Conservation (phyloP, 1,140 invertebrate species). For the Pogonomyrmex californicus region DNA sequence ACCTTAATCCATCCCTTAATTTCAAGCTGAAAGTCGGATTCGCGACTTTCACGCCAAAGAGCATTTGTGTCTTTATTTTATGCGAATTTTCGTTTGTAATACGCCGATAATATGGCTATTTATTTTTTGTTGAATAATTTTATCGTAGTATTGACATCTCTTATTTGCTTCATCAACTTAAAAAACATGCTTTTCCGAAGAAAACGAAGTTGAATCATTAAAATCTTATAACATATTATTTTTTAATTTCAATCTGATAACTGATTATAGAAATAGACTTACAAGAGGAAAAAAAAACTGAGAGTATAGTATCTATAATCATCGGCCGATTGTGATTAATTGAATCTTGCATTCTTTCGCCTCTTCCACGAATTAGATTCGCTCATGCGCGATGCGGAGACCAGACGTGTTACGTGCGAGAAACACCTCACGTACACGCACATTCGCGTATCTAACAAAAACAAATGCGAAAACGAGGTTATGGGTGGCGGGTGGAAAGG, state of each 20-base stretch:
- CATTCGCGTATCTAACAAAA: conserved; percentile 37
- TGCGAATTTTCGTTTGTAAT: neutral
- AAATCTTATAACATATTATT: no score
- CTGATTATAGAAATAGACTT: neutral
- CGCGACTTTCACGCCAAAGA: neutral
- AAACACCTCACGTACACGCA: conserved; percentile 28
- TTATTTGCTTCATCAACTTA: no score
- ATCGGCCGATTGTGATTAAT: neutral
- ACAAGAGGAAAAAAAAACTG: no score
- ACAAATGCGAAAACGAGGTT: conserved; percentile 50
- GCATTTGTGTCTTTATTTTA: neutral
- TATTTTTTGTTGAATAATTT: no score
- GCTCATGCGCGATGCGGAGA: neutral
- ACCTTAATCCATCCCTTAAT: neutral
- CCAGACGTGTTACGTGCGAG: conserved; percentile 7
- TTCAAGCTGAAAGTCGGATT: neutral
- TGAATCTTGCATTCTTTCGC: neutral
- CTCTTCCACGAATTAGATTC: conserved; percentile 12
- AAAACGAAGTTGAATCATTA: no score
- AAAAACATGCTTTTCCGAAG: no score
- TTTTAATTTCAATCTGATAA: no score
- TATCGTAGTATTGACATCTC: neutral
- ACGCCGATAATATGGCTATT: neutral
- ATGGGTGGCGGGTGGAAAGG: neutral
- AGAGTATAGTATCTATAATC: neutral